Evolutionary conservation across 2,797 vertebrate species (phyloP).

Genomic region (Neosilurus mollespiculum): DNA sequence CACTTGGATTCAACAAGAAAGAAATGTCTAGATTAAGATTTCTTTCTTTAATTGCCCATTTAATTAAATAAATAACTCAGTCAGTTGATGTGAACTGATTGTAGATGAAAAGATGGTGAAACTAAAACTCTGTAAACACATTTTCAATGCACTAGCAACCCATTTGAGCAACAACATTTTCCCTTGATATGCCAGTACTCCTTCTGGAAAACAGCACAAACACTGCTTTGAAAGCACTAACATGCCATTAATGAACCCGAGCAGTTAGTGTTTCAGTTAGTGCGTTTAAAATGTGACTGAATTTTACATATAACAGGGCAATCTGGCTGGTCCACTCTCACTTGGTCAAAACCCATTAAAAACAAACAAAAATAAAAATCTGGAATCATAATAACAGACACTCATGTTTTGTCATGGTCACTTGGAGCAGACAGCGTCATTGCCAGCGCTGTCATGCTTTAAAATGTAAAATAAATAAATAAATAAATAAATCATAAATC

Average conservation of each 20-base stretch:
- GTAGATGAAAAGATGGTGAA: background rate
- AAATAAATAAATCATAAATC: no score
- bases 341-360: no score
- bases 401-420: no score
- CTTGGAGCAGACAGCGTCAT: no score
- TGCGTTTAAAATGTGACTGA: background rate
- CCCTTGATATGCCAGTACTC: background rate
- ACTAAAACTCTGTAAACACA: background rate
- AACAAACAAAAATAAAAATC: no score
- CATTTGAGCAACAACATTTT: background rate
- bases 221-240: background rate
- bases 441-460: no score
- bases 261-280: background rate
- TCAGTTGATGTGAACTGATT: background rate
- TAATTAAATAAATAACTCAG: background rate
- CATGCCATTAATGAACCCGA: background rate
- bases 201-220: background rate
- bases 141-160: background rate
- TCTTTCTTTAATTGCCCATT: constrained; percentile 4
- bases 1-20: background rate
- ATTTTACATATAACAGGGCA: background rate
- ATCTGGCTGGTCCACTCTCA: no score
- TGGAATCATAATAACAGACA: no score
- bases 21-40: background rate
- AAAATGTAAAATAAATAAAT: no score